Base-by-base conservation (phyloP, 2,888 invertebrate genomes). In the Apocheima hispidaria region DNA sequence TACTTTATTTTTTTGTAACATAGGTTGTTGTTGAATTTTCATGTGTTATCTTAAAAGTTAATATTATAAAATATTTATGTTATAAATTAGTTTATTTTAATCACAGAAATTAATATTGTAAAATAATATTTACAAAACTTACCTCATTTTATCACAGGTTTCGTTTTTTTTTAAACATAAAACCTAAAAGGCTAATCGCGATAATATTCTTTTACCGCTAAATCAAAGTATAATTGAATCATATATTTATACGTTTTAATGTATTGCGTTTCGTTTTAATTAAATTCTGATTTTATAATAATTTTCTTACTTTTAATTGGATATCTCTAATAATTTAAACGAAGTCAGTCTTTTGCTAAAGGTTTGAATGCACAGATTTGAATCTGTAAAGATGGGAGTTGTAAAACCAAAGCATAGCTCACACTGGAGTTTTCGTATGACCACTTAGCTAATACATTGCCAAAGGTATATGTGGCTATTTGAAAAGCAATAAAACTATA, bases 361-460 rank as follows among this genome's bases (percentile, higher is more conserved):
- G 20, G 12, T 54, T 43, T 21, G 9, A 54, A n/a, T 56, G 26
- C 23, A 33, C 44, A 26, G 38, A 40, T 50, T 55, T 44, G 38
- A 36, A 48, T 10, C 36, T 50, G 23, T 52, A 41, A n/a, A 35
- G 55, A 50, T 51, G 53, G 16, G 14, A 6, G 16, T 4, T 23
- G 48, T 36, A 43, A 35, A 16, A 35, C 26, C 65, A 55, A 66
- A 54, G 66, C 30, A 14, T 33, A 2, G 38, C 57, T 52, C 54
- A 60, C 21, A 52, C 12, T 58, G 16, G 33, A 43, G 41, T 1
- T 18, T 28, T 30, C 20, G n/a, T 26, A 21, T n/a, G 10, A 49
- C 48, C 33, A 48, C n/a, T 2, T 20, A 20, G 9, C 10, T 1
- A 40, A 2, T 18, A 9, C n/a, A 3, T 35, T 3, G 4, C 4